A percentile compares a stretch with the other conserved stretches of the same genome.
Conservation (phyloP, 2,113 vertebrate genomes). For the Grammomys surdaster region DNA sequence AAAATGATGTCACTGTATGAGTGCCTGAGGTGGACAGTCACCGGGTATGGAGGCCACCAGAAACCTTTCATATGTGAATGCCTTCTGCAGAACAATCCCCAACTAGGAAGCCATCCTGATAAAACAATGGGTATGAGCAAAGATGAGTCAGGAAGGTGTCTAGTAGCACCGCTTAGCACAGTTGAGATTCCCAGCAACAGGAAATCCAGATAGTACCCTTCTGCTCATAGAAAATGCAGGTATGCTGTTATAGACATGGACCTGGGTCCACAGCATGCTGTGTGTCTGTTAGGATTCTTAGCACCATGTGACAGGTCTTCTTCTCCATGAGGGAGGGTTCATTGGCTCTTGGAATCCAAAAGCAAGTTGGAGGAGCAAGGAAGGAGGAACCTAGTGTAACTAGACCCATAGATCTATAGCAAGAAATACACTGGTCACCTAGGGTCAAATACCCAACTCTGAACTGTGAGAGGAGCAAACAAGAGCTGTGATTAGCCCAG, state of each 20-base stretch:
- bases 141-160: background rate
- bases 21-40: background rate
- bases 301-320: background rate
- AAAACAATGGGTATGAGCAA: background rate
- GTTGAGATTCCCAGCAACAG: background rate
- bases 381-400: background rate
- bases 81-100: background rate
- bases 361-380: background rate
- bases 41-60: background rate
- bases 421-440: background rate
- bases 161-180: background rate
- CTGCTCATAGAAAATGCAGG: background rate
- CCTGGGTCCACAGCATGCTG: background rate
- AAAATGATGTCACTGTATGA: background rate
- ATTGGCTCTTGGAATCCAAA: background rate
- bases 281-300: background rate
- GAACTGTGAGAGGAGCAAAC: background rate
- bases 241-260: background rate
- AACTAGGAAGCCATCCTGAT: background rate
- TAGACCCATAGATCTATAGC: background rate
- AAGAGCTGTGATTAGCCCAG: background rate
- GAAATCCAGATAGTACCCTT: background rate
- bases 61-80: background rate
- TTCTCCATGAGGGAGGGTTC: background rate
- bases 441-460: background rate